Percentiles rank a stretch among this genome's conserved stretches.
These are phyloP conservation scores for Papilio glaucus DNA, from an alignment of 1,140 invertebrate species.

Conservation along the genomic window DNA sequence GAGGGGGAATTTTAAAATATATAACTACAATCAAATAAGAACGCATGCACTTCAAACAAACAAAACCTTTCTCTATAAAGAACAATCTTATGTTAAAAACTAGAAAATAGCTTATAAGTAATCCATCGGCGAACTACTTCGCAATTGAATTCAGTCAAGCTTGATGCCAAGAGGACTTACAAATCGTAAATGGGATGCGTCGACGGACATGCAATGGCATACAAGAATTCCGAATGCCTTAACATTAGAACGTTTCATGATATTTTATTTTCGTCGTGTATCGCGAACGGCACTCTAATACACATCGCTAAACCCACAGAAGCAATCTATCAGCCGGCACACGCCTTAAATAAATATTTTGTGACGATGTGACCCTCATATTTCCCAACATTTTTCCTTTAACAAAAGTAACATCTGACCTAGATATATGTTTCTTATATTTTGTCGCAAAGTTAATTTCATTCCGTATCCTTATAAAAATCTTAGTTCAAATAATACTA, in stretches of 20 bases:
- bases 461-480: no score
- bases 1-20: no score
- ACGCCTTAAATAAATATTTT: neutral
- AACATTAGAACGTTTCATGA: neutral
- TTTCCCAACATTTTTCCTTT: neutral
- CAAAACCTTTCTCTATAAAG: no score
- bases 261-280: conserved; percentile 10
- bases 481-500: no score
- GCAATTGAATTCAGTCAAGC: neutral
- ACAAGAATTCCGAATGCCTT: neutral
- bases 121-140: neutral
- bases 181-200: neutral
- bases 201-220: neutral
- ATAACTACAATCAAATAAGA: no score
- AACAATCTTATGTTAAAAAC: neutral
- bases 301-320: neutral
- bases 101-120: neutral
- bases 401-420: neutral
- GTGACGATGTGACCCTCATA: neutral
- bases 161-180: neutral
- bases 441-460: no score
- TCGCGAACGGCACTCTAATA: conserved; percentile 1
- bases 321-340: neutral
- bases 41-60: no score
- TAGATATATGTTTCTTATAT: no score